Base-by-base conservation (phyloP, 2,113 vertebrate genomes). In the Seriola dumerili region DNA sequence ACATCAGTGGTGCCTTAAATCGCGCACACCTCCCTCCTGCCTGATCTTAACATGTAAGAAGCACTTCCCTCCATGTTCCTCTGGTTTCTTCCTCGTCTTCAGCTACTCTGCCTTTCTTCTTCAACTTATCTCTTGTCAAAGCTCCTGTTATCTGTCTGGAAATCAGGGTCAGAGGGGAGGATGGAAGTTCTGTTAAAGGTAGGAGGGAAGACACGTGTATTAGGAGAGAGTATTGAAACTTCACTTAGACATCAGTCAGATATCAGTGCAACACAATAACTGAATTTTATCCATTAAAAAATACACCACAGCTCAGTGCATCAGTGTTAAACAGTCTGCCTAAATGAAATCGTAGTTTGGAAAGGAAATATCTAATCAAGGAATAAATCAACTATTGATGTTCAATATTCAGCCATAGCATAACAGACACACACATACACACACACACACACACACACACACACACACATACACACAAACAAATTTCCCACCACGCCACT, bases 1-100 rank as follows among this genome's bases (percentile, higher is more conserved):
- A 42, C 44, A 61, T 29, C 50, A 57, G 50, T n/a, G 38, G 61
- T 69, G n/a, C 25, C 19, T 79, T 84, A 70, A 55, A 88, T 89
- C 57, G 23, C 42, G 10, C 29, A 52, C 42, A 38, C 58, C 62
- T 23, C 46, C 66, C 36, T 61, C 59, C 9, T 12, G 3, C 40
- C 55, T 76, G 59, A 48, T 58, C 63, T 76, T 72, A 38, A 32
- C 42, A 19, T 85, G 38, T 21, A 23, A 66, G 16, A 34, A 55
- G 38, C 67, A 7, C 42, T 36, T 29, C 9, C 64, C 52, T 69
- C 29, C 38, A 62, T 54, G 50, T 23, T 42, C 23, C 10, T 73
- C 50, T 19, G 25, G 16, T 16, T 64, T 21, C 46, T 1, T 62
- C 17, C 14, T 44, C 4, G 0, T 81, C 57, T 64, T 73, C 14